These are phyloP conservation scores for Myopa tessellatipennis DNA, from an alignment of 2,888 invertebrate genomes.

Conservation along the genomic window DNA sequence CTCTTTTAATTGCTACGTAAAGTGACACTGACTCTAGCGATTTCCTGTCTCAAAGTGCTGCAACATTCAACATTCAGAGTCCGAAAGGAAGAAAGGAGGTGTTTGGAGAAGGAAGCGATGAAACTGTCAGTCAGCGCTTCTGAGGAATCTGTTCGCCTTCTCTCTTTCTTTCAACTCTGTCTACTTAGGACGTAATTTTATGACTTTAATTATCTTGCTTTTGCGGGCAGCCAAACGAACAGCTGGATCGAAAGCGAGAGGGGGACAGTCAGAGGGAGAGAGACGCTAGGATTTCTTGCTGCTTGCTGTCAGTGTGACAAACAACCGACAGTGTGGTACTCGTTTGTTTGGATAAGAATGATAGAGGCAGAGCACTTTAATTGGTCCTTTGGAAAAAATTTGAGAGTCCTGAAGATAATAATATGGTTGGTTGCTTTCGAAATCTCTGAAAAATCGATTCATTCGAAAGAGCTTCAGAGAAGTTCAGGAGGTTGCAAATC, in stretches of 20 bases:
- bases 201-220: conserved; percentile 50
- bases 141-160: no score
- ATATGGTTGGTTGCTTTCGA: background rate
- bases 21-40: no score
- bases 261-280: background rate
- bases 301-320: conserved; percentile 8
- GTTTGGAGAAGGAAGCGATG: no score
- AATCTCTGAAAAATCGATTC: background rate
- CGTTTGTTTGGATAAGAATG: conserved; percentile 17
- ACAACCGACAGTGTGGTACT: background rate
- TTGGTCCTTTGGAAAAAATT: conserved; percentile 9
- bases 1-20: background rate
- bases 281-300: background rate
- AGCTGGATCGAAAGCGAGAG: background rate
- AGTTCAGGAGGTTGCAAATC: no score
- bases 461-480: no score
- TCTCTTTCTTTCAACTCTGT: conserved; percentile 30
- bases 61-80: no score
- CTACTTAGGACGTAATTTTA: conserved; percentile 50
- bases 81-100: no score
- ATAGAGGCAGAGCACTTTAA: conserved; percentile 11
- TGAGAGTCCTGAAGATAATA: background rate
- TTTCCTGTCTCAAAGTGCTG: no score
- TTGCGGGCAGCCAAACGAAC: conserved; percentile 1
- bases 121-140: no score